Conservation (phyloP, 2,888 invertebrate genomes). For the Eristalis tenax region DNA sequence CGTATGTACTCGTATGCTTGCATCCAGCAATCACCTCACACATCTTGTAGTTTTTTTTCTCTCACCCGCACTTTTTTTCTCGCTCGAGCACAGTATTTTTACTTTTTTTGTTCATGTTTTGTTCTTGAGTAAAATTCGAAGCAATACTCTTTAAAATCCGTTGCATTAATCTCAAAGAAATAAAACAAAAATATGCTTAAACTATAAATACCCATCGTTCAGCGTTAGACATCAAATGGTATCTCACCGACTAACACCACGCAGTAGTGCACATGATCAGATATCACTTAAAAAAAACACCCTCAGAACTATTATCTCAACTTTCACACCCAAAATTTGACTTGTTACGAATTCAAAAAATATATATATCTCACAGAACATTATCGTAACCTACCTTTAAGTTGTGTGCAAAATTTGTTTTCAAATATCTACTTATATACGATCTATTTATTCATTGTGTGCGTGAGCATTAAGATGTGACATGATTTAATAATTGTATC, state of each 20-base stretch:
- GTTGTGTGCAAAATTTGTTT: conserved; percentile 59
- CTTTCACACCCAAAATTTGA: conserved; percentile 33
- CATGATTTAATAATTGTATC: conserved; percentile 33
- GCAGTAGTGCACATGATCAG: conserved; percentile 46
- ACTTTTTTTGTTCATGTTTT: not conserved
- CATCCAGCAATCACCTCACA: conserved; percentile 30
- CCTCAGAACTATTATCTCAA: conserved; percentile 16
- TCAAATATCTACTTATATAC: conserved; percentile 18
- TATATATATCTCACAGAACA: conserved; percentile 48
- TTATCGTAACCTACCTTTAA: conserved; percentile 56
- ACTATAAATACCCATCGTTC: conserved; percentile 7
- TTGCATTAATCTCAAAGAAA: conserved; percentile 14
- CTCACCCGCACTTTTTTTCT: conserved; percentile 9
- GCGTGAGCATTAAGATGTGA: not conserved
- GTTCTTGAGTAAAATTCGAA: conserved; percentile 1
- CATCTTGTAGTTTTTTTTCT: not conserved
- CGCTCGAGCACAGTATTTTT: not conserved
- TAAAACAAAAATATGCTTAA: conserved; percentile 14
- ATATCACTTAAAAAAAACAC: conserved; percentile 19
- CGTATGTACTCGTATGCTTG: not conserved
- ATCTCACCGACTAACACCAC: conserved; percentile 32
- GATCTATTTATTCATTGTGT: conserved; percentile 46
- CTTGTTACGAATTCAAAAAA: conserved; percentile 53
- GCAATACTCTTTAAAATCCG: conserved; percentile 13
- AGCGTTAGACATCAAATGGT: not conserved